phyloP scores from a whole-genome alignment of 2,797 vertebrate genomes.

The Spheniscus humboldti region DNA sequence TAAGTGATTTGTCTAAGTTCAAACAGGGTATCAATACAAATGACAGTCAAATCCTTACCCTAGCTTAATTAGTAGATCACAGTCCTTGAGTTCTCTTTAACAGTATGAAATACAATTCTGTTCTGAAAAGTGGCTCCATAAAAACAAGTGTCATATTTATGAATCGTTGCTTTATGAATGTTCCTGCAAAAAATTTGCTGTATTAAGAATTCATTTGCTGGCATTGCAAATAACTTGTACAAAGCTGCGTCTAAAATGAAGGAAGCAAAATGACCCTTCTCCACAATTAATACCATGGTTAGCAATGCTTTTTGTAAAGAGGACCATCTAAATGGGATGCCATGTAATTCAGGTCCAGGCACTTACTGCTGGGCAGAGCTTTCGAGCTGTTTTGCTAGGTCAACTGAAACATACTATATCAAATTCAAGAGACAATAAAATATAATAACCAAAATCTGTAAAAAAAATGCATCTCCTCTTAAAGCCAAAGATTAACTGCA shows the following conservation, averaged over 20 bases:
- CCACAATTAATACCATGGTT: background rate
- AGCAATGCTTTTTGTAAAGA: background rate
- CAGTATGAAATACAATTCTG: background rate
- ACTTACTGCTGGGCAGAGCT: background rate
- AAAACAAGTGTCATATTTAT: background rate
- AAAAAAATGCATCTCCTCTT: background rate
- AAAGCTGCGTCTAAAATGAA: background rate
- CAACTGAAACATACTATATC: background rate
- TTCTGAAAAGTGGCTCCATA: background rate
- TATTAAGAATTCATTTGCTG: background rate
- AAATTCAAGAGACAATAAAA: background rate
- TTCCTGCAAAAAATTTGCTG: background rate
- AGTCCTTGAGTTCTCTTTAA: background rate
- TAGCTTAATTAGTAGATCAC: background rate
- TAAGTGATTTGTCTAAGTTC: background rate
- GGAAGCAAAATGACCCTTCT: background rate
- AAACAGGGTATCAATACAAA: background rate
- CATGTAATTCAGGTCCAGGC: background rate
- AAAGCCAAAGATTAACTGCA: background rate
- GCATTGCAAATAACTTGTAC: background rate
- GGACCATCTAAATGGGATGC: background rate
- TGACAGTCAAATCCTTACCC: background rate
- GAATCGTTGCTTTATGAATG: background rate
- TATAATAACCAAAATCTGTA: background rate
- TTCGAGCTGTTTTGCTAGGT: background rate